Evolutionary conservation across 2,113 vertebrate genomes (phyloP).

Genomic region (Lutjanus erythropterus): DNA sequence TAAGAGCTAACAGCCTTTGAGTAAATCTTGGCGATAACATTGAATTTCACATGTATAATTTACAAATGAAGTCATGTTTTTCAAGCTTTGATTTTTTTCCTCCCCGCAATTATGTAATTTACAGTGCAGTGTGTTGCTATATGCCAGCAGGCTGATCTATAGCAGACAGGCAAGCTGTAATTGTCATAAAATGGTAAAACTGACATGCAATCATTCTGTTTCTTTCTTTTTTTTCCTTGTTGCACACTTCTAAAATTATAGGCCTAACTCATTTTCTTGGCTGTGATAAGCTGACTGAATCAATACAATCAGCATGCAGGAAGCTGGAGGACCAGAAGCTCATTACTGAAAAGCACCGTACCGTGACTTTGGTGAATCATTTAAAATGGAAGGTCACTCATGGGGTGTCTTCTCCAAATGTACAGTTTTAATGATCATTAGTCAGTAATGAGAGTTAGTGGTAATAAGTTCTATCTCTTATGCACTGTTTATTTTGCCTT

Average conservation of each 20-base stretch:
- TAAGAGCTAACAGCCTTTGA: not conserved
- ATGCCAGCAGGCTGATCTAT: not conserved
- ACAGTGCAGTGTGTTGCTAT: not conserved
- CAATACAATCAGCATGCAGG: slow-evolving; percentile 27
- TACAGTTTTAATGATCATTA: slow-evolving; percentile 13
- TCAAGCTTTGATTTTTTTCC: not conserved
- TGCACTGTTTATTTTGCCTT: not conserved
- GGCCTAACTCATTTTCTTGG: not conserved
- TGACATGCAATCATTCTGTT: slow-evolving; percentile 19
- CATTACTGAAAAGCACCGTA: slow-evolving; percentile 31
- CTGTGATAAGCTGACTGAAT: slow-evolving; percentile 34
- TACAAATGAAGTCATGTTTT: not conserved
- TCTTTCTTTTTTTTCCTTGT: not conserved
- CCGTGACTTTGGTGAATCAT: slow-evolving; percentile 32
- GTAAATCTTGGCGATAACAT: not conserved
- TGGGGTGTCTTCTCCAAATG: slow-evolving; percentile 20
- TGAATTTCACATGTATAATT: not conserved
- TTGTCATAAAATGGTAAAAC: not conserved
- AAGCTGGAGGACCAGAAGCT: slow-evolving; percentile 35
- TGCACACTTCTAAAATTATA: not conserved
- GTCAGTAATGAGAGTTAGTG: slow-evolving; percentile 18
- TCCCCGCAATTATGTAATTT: not conserved
- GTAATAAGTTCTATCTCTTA: not conserved
- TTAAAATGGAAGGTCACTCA: slow-evolving; percentile 38
- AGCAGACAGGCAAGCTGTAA: not conserved